Conservation (phyloP, 1,140 invertebrate genomes). For the Drosophila takahashii region DNA sequence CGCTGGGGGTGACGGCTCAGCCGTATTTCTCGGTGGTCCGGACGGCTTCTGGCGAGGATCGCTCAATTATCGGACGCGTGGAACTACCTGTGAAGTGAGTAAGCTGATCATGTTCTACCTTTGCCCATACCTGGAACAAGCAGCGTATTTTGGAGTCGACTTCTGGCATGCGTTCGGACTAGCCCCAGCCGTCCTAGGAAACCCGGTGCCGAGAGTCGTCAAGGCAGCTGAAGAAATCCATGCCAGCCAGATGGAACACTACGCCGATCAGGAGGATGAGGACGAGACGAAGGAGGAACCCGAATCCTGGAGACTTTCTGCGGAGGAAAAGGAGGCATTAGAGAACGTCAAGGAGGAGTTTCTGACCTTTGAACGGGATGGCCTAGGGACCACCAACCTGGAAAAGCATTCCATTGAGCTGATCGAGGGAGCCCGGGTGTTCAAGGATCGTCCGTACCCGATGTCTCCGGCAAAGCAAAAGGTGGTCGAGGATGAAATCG, state of each 20-base stretch:
- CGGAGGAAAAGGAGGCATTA: background rate
- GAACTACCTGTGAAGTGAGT: too few species aligned
- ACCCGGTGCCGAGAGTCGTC: too few species aligned
- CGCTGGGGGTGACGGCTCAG: too few species aligned
- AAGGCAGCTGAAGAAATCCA: background rate
- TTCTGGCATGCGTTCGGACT: too few species aligned
- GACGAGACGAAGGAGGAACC: background rate
- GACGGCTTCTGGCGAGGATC: too few species aligned
- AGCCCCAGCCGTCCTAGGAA: too few species aligned
- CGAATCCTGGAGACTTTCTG: background rate
- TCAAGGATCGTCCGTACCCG: background rate
- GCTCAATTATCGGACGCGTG: too few species aligned
- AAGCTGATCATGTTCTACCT: too few species aligned
- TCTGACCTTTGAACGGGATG: background rate
- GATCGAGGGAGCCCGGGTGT: background rate
- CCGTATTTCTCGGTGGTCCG: too few species aligned
- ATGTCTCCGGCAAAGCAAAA: background rate
- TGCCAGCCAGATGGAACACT: background rate
- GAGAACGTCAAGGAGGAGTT: background rate
- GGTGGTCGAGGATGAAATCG: background rate
- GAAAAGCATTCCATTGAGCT: background rate
- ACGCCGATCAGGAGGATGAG: background rate
- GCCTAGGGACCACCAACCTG: background rate
- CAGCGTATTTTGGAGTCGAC: too few species aligned
- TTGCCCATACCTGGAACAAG: too few species aligned